These are phyloP conservation scores for Anoura caudifer DNA, from an alignment of 2,113 vertebrate species.

Conservation along the genomic window DNA sequence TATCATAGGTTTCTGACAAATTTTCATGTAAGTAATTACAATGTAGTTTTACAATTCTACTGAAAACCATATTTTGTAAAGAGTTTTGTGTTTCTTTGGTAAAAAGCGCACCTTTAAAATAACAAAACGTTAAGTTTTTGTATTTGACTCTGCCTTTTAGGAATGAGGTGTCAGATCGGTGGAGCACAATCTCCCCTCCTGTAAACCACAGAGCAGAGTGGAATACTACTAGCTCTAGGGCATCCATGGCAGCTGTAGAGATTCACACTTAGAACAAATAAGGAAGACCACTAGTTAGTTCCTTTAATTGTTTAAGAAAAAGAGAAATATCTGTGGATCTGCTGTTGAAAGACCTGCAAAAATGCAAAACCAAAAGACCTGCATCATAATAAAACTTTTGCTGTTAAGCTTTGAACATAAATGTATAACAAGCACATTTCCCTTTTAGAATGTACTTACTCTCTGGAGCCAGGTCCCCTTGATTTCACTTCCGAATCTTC, in stretches of 20 bases:
- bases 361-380: neutral
- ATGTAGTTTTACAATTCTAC: neutral
- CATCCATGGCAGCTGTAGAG: neutral
- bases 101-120: neutral
- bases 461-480: neutral
- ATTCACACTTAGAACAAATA: neutral
- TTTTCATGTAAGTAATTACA: constrained; percentile 47
- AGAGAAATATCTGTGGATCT: neutral
- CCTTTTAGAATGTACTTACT: constrained; percentile 50
- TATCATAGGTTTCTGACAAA: constrained; percentile 59
- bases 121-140: neutral
- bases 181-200: constrained; percentile 1
- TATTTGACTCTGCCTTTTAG: constrained; percentile 16
- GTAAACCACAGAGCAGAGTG: constrained; percentile 18
- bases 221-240: neutral
- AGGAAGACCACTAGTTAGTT: neutral
- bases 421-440: neutral
- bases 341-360: constrained; percentile 1
- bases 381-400: neutral
- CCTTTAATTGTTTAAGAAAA: constrained; percentile 5
- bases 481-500: neutral
- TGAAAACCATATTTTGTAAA: neutral
- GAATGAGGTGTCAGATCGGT: constrained; percentile 32
- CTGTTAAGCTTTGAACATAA: neutral
- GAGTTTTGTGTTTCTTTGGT: neutral